Percentiles rank a stretch among this genome's conserved stretches.
Evolutionary conservation across 2,888 invertebrate species (phyloP).

Genomic region (Ophion ellenae): DNA sequence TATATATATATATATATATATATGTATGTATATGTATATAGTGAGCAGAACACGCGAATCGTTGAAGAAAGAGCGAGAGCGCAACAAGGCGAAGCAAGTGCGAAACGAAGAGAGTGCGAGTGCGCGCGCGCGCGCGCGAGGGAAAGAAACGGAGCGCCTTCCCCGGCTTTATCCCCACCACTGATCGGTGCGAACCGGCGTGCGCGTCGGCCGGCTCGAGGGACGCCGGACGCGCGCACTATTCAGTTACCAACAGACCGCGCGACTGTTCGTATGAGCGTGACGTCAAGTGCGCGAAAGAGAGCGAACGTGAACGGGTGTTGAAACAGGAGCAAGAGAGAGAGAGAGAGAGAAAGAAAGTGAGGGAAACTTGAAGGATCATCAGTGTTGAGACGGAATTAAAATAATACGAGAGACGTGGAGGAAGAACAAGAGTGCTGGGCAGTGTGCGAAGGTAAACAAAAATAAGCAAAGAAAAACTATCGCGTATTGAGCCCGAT

Average conservation of each 20-base stretch:
- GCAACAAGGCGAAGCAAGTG: constrained; percentile 21
- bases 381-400: constrained; percentile 17
- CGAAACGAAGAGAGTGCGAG: constrained; percentile 21
- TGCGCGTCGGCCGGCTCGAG: constrained; percentile 65
- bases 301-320: constrained; percentile 61
- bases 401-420: constrained; percentile 29
- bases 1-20: background rate
- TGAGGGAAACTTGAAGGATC: background rate
- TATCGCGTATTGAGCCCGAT: background rate
- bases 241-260: constrained; percentile 80
- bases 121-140: constrained; percentile 6
- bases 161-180: constrained; percentile 54
- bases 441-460: constrained; percentile 29
- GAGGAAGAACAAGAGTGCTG: constrained; percentile 15
- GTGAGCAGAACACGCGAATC: no score
- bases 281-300: constrained; percentile 64
- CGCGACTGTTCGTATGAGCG: constrained; percentile 75
- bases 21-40: background rate
- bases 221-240: constrained; percentile 72
- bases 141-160: constrained; percentile 40
- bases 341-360: constrained; percentile 8
- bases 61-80: constrained; percentile 9
- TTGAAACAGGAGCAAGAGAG: constrained; percentile 49
- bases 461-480: constrained; percentile 37
- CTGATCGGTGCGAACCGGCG: constrained; percentile 49